Conservation (phyloP, 1,140 invertebrate genomes). For the Drosophila suzukii region DNA sequence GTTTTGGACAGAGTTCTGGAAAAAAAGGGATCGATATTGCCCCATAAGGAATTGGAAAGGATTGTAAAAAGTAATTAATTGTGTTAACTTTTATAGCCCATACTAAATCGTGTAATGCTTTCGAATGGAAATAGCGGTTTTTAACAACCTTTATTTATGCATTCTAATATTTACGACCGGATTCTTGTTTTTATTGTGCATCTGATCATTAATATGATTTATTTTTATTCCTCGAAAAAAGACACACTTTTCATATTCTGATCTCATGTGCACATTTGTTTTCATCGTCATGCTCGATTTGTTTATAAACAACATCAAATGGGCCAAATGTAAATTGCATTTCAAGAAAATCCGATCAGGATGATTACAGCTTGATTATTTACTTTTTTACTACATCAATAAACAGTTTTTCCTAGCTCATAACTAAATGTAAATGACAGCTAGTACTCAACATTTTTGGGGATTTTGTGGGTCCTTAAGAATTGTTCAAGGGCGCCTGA, state of each 20-base stretch:
- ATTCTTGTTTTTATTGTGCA: constrained; percentile 9
- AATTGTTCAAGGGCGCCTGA: too few relatives aligned
- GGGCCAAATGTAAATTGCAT: constrained; percentile 19
- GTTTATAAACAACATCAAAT: constrained; percentile 39
- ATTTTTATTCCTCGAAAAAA: constrained; percentile 9
- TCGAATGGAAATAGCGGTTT: not conserved
- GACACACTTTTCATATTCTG: constrained; percentile 15
- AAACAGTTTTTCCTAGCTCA: constrained; percentile 16
- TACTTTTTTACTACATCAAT: constrained; percentile 28
- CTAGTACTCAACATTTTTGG: too few relatives aligned
- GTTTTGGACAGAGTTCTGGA: constrained; percentile 94
- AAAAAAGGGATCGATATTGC: constrained; percentile 10
- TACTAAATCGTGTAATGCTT: not conserved
- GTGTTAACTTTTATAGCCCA: not conserved
- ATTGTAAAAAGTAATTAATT: not conserved
- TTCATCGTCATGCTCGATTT: constrained; percentile 33
- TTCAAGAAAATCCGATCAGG: constrained; percentile 7
- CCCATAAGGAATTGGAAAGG: not conserved
- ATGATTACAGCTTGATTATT: constrained; percentile 9
- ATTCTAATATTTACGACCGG: not conserved
- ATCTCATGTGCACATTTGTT: constrained; percentile 37
- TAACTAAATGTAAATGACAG: constrained; percentile 5
- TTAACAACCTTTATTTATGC: not conserved
- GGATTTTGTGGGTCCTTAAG: too few relatives aligned
- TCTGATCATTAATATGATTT: constrained; percentile 6